Evolutionary conservation across 2,113 vertebrate genomes (phyloP).

Genomic region (Tinamus guttatus): DNA sequence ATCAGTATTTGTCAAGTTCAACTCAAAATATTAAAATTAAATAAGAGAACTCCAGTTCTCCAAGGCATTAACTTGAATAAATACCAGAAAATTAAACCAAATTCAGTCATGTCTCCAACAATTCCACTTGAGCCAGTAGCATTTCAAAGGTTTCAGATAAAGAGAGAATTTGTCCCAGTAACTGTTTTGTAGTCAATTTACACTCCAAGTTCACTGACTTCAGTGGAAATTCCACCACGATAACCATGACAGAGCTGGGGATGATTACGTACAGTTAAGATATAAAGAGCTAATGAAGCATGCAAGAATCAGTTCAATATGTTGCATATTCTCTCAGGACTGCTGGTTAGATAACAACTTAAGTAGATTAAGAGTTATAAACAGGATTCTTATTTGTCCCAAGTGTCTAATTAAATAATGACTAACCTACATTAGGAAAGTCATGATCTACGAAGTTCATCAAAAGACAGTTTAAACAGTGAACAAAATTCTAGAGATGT

Average conservation of each 20-base stretch:
- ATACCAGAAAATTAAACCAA: conserved; percentile 62
- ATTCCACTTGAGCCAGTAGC: conserved; percentile 6
- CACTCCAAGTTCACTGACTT: conserved; percentile 38
- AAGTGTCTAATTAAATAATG: conserved; percentile 44
- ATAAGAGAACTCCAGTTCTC: conserved; percentile 41
- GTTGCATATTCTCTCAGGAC: conserved; percentile 56
- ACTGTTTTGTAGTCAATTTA: conserved; percentile 43
- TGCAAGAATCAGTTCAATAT: conserved; percentile 17
- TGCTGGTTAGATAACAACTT: conserved; percentile 36
- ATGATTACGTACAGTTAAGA: conserved; percentile 51
- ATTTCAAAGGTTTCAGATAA: conserved; percentile 63
- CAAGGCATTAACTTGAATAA: conserved; percentile 53
- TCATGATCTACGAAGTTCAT: background rate
- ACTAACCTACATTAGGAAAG: background rate
- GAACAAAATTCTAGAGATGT: background rate
- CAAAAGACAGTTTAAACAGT: background rate
- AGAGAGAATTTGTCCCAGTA: conserved; percentile 44
- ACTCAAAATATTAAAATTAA: conserved; percentile 60
- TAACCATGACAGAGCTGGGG: conserved; percentile 43
- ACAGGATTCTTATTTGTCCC: conserved; percentile 14
- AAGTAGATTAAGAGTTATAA: conserved; percentile 60
- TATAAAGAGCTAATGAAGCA: conserved; percentile 45
- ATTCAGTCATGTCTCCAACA: conserved; percentile 38
- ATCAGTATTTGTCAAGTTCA: conserved; percentile 56
- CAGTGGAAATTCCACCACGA: conserved; percentile 36